Percentiles rank a stretch among this genome's conserved stretches.
These are phyloP conservation scores for Solenopsis fugax DNA, from an alignment of 1,140 invertebrate species.

Conservation along the genomic window DNA sequence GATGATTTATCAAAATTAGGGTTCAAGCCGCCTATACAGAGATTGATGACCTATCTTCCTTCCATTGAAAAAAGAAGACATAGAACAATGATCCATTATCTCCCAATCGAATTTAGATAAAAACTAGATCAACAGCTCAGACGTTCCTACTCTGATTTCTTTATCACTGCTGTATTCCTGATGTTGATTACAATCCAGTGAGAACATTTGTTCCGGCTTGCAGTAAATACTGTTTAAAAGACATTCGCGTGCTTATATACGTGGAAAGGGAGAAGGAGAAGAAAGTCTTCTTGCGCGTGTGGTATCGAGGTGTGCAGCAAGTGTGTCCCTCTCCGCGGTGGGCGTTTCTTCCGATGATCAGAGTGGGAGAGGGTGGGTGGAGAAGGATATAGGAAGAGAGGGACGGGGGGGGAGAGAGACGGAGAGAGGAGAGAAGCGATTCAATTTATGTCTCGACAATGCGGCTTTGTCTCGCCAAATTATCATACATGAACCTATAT, in stretches of 20 bases:
- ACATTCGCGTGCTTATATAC: not conserved
- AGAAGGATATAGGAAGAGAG: conserved; percentile 61
- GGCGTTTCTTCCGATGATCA: conserved; percentile 68
- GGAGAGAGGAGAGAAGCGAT: conserved; percentile 74
- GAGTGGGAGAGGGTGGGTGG: conserved; percentile 73
- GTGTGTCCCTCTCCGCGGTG: conserved; percentile 55
- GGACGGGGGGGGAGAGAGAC: conserved; percentile 4
- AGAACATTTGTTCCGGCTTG: not conserved
- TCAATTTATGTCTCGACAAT: conserved; percentile 85
- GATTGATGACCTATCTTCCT: not conserved
- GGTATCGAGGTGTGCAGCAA: conserved; percentile 51
- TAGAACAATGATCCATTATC: not conserved
- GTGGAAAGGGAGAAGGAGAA: conserved; percentile 35
- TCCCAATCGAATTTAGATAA: not conserved
- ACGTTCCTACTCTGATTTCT: not conserved
- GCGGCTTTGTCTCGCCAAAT: conserved; percentile 85
- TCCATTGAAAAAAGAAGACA: not conserved
- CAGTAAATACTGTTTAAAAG: conserved; percentile 19
- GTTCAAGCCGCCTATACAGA: not conserved
- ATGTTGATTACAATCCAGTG: not conserved
- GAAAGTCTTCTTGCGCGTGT: conserved; percentile 12
- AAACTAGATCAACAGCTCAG: not conserved
- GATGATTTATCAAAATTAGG: not conserved
- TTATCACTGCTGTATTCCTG: not conserved
- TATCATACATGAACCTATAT: conserved; percentile 83